These are phyloP conservation scores for Cyprinella venusta DNA, from an alignment of 2,797 vertebrate species.

Conservation along the genomic window DNA sequence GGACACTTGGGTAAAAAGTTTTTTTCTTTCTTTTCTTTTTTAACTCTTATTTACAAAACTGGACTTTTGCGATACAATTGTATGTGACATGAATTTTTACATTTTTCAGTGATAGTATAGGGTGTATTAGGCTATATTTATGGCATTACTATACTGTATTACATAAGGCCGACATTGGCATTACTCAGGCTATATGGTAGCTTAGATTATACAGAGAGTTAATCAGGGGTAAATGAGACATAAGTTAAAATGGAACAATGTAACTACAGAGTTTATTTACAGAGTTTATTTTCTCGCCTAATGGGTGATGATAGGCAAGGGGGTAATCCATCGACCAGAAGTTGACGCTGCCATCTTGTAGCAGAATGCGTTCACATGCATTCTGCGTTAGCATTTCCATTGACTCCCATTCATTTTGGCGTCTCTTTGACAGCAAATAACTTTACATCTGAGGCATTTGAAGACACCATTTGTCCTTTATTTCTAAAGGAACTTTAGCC, in stretches of 20 bases:
- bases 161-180: neutral
- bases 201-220: neutral
- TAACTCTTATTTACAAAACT: neutral
- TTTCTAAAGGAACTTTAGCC: too few relatives aligned
- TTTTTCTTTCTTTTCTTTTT: neutral
- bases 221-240: neutral
- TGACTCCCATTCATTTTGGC: too few relatives aligned
- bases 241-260: neutral
- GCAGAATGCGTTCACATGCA: too few relatives aligned
- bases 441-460: too few relatives aligned
- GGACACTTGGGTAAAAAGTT: constrained; percentile 61
- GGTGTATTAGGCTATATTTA: neutral
- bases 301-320: too few relatives aligned
- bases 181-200: neutral
- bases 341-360: too few relatives aligned
- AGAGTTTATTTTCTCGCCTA: neutral
- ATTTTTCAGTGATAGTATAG: neutral
- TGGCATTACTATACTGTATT: neutral
- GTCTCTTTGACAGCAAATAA: too few relatives aligned
- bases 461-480: too few relatives aligned
- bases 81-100: neutral
- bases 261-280: neutral
- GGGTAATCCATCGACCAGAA: too few relatives aligned
- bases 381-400: too few relatives aligned
- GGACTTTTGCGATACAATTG: neutral